Evolutionary conservation across 2,797 vertebrate genomes (phyloP).

Genomic region (Myiothlypis chrysogaster): DNA sequence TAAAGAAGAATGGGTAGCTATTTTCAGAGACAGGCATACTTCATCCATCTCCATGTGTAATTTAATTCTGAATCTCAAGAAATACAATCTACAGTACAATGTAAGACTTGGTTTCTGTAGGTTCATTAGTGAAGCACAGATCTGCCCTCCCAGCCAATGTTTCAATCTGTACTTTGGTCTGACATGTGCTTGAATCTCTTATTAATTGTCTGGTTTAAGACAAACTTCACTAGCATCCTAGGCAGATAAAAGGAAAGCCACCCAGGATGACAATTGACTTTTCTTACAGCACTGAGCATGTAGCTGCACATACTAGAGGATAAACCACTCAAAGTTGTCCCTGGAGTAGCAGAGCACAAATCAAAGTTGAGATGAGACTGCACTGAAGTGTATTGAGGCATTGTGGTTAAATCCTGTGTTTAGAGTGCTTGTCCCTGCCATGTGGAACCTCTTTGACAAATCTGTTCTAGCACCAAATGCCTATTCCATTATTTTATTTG

Average conservation of each 20-base stretch:
- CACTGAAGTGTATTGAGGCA: not conserved
- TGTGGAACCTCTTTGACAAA: not conserved
- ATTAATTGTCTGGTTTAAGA: conserved; percentile 7
- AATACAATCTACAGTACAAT: not conserved
- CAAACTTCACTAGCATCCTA: not conserved
- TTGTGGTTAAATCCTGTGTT: not conserved
- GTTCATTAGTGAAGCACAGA: conserved; percentile 15
- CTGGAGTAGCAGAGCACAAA: not conserved
- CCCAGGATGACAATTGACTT: not conserved
- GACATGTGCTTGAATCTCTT: not conserved
- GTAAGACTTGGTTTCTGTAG: conserved; percentile 1
- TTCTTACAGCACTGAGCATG: not conserved
- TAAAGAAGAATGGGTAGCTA: conserved; percentile 53
- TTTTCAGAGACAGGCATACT: conserved; percentile 35
- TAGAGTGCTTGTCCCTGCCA: not conserved
- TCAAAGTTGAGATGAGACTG: not conserved
- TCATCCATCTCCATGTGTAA: conserved; percentile 15
- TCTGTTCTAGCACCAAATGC: not conserved
- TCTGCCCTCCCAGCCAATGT: not conserved
- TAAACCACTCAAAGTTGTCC: not conserved
- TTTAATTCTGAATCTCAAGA: conserved; percentile 33
- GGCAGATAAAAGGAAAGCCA: not conserved
- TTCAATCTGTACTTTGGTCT: not conserved
- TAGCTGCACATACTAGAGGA: not conserved
- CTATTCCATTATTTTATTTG: not conserved